These are phyloP conservation scores for Ctena decussata DNA, from an alignment of 2,888 invertebrate species.

Conservation along the genomic window DNA sequence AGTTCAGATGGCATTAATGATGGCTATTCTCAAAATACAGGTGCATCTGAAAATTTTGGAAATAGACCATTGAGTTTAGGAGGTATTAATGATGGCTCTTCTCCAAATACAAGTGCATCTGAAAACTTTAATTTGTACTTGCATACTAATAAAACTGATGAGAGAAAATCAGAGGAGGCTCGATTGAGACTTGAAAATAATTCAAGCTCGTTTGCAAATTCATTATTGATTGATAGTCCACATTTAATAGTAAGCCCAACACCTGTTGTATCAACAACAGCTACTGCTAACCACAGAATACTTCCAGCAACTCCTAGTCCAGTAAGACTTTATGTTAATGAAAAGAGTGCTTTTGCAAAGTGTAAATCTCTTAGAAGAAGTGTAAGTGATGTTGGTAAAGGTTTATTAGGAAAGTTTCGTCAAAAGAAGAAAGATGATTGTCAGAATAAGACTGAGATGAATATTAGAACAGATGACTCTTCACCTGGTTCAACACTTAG, in stretches of 20 bases:
- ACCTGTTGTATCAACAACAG: constrained; percentile 33
- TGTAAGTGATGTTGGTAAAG: constrained; percentile 63
- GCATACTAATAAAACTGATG: constrained; percentile 61
- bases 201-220: neutral
- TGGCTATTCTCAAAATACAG: no score
- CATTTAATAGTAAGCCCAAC: constrained; percentile 55
- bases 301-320: constrained; percentile 45
- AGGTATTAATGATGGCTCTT: neutral
- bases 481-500: neutral
- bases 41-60: neutral
- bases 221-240: neutral
- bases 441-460: neutral
- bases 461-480: neutral
- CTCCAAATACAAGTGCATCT: neutral
- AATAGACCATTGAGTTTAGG: neutral
- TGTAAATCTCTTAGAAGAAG: constrained; percentile 58
- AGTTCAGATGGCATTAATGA: neutral
- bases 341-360: constrained; percentile 66
- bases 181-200: constrained; percentile 22
- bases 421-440: constrained; percentile 36
- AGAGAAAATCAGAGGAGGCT: constrained; percentile 55
- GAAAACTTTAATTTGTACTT: constrained; percentile 19
- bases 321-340: constrained; percentile 51
- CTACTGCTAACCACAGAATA: constrained; percentile 34
- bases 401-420: constrained; percentile 49